These are phyloP conservation scores for Archaeoteleia sp. DNA, from an alignment of 2,888 invertebrate species.

Conservation along the genomic window DNA sequence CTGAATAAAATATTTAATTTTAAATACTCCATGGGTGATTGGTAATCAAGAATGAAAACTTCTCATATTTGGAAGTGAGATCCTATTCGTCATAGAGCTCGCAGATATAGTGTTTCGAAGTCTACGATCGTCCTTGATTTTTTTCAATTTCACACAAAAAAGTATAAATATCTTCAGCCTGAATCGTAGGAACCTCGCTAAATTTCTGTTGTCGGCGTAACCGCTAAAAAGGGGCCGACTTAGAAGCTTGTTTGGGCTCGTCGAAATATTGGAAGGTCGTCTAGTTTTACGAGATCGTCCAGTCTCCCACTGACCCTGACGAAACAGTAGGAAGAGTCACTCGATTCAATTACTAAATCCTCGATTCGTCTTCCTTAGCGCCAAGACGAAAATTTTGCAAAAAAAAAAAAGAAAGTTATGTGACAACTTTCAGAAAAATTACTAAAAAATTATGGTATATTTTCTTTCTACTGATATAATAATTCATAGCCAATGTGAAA, in stretches of 20 bases:
- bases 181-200: too few relatives aligned
- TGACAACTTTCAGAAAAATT: too few relatives aligned
- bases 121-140: too few relatives aligned
- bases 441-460: background rate
- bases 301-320: constrained; percentile 41
- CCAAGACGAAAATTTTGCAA: background rate
- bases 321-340: constrained; percentile 36
- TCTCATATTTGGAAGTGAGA: too few relatives aligned
- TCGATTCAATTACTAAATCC: constrained; percentile 41
- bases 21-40: too few relatives aligned
- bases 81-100: too few relatives aligned
- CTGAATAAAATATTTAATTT: too few relatives aligned
- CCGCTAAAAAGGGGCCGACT: constrained; percentile 19
- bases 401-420: background rate
- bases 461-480: background rate
- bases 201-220: constrained; percentile 30
- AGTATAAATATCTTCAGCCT: too few relatives aligned
- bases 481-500: too few relatives aligned
- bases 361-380: constrained; percentile 22
- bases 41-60: too few relatives aligned
- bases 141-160: too few relatives aligned
- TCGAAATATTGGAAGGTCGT: constrained; percentile 32
- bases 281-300: constrained; percentile 41
- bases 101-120: too few relatives aligned
- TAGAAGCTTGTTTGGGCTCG: constrained; percentile 18